Evolutionary conservation across 2,113 vertebrate species (phyloP).

Genomic region (Naja naja): DNA sequence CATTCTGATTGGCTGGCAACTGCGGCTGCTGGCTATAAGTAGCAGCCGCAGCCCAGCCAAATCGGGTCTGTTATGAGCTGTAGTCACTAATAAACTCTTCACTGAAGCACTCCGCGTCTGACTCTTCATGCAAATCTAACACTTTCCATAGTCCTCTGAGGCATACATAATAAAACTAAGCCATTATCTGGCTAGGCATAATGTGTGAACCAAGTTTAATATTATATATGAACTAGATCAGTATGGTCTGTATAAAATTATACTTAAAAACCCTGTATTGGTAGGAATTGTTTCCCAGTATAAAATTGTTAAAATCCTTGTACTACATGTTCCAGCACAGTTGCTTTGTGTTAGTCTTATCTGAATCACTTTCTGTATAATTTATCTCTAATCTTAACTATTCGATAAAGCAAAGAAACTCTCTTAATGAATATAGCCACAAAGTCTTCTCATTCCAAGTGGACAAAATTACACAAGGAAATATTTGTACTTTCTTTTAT

Average conservation of each 20-base stretch:
- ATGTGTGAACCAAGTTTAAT: background rate
- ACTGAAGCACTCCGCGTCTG: too few relatives aligned
- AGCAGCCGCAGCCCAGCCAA: too few relatives aligned
- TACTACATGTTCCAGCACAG: background rate
- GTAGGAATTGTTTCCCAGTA: background rate
- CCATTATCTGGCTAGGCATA: background rate
- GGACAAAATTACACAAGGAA: background rate
- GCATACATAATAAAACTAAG: background rate
- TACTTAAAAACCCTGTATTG: background rate
- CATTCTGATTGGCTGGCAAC: too few relatives aligned
- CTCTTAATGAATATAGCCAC: background rate
- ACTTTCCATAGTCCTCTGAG: too few relatives aligned
- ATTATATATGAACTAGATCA: background rate
- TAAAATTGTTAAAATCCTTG: background rate
- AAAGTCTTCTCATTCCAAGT: background rate
- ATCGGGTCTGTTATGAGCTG: too few relatives aligned
- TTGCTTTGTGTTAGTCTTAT: background rate
- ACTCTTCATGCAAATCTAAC: too few relatives aligned
- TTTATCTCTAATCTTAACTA: background rate
- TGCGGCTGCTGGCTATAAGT: too few relatives aligned
- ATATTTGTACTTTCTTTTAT: background rate
- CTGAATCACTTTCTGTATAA: background rate
- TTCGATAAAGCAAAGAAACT: background rate
- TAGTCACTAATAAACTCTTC: too few relatives aligned
- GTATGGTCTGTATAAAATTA: background rate